Evolutionary conservation across 2,113 vertebrate species (phyloP).

Genomic region (Sisor rabdophorus): DNA sequence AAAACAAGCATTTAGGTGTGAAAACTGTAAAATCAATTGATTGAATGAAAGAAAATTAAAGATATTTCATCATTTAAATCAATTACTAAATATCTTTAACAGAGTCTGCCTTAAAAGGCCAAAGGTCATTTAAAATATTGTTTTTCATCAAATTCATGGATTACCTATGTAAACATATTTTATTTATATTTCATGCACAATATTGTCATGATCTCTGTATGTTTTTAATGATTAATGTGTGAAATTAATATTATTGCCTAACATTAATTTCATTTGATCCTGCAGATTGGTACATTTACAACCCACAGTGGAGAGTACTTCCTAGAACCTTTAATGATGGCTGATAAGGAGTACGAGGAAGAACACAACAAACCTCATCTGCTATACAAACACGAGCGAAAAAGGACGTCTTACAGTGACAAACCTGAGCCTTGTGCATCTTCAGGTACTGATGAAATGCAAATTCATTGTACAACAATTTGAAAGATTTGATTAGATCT

Average conservation of each 20-base stretch:
- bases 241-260: not conserved
- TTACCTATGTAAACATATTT: too few relatives aligned
- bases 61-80: not conserved
- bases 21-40: too few relatives aligned
- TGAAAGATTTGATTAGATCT: not conserved
- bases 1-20: too few relatives aligned
- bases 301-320: constrained; percentile 88
- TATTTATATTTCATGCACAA: too few relatives aligned
- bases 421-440: constrained; percentile 70
- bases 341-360: constrained; percentile 80
- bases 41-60: not conserved
- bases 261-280: constrained; percentile 26
- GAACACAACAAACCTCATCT: constrained; percentile 91
- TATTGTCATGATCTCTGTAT: not conserved
- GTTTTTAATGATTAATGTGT: not conserved
- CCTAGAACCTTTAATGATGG: constrained; percentile 84
- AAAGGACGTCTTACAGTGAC: constrained; percentile 55
- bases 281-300: constrained; percentile 73
- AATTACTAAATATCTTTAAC: not conserved
- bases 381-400: constrained; percentile 80
- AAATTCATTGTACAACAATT: not conserved
- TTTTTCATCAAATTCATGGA: too few relatives aligned
- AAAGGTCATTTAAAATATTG: too few relatives aligned
- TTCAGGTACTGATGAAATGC: constrained; percentile 74
- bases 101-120: not conserved